Evolutionary conservation across 2,113 vertebrate genomes (phyloP).

Genomic region (Eretmochelys imbricata): DNA sequence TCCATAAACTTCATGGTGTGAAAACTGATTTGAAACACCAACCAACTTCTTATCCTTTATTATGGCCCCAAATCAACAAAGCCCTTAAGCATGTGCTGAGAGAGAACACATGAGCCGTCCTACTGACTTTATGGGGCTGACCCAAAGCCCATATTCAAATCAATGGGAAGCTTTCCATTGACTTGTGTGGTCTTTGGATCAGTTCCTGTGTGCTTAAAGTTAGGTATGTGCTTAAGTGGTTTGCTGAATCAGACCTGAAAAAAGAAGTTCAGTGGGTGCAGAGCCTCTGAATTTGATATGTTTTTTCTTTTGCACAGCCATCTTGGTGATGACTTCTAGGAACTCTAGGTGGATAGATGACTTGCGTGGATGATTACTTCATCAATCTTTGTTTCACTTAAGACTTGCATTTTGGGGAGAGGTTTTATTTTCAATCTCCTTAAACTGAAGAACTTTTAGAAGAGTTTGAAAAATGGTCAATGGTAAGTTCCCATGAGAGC

Average conservation of each 20-base stretch:
- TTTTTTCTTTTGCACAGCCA: not conserved
- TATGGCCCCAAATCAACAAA: not conserved
- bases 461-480: slow-evolving; percentile 35
- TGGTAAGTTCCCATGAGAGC: slow-evolving; percentile 21
- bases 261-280: not conserved
- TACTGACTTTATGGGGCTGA: not conserved
- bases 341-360: slow-evolving; percentile 8
- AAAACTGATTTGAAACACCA: not conserved
- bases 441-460: slow-evolving; percentile 41
- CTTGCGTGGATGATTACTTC: slow-evolving; percentile 7
- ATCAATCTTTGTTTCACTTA: slow-evolving; percentile 38
- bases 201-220: not conserved
- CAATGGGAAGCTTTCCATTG: not conserved
- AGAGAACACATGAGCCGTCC: not conserved
- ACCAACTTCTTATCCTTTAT: not conserved
- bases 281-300: not conserved
- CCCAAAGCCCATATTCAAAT: not conserved
- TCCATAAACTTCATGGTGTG: not conserved
- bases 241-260: not conserved
- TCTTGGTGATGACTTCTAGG: not conserved
- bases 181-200: not conserved
- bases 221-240: not conserved
- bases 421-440: slow-evolving; percentile 35
- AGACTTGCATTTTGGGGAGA: not conserved
- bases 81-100: not conserved